These are phyloP conservation scores for Dryobates pubescens DNA, from an alignment of 2,797 vertebrate genomes.

Conservation along the genomic window DNA sequence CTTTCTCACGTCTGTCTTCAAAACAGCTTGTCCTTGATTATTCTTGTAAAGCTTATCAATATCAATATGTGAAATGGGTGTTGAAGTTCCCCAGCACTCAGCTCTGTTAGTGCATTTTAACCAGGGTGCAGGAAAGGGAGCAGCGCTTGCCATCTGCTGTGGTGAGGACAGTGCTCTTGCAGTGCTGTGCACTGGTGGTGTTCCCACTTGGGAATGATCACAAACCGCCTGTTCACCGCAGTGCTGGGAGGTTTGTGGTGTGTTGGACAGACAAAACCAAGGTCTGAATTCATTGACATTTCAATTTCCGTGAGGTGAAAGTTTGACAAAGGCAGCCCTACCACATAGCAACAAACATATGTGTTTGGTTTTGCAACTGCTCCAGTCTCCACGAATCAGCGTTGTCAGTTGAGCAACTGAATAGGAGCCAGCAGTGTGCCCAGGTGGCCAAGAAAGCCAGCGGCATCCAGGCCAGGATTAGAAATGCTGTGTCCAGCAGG, in stretches of 20 bases:
- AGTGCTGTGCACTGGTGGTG: background rate
- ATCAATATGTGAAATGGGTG: background rate
- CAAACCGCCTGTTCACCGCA: background rate
- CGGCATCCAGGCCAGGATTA: too few species aligned
- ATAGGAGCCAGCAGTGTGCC: too few species aligned
- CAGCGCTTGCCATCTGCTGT: accelerated
- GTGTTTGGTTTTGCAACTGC: background rate
- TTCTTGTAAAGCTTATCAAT: background rate
- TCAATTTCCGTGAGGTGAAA: background rate
- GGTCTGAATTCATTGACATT: background rate
- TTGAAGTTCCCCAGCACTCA: background rate
- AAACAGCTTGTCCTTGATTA: background rate
- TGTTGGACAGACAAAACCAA: background rate
- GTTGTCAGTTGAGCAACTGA: background rate
- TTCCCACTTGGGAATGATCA: background rate
- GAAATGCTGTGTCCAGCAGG: too few species aligned
- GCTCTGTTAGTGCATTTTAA: background rate
- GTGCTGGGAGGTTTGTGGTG: background rate
- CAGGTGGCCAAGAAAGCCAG: too few species aligned
- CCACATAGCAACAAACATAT: background rate
- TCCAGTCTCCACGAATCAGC: background rate
- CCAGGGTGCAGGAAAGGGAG: background rate
- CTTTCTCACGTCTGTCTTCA: background rate
- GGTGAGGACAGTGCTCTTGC: accelerated
- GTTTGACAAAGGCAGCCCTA: background rate